Conservation (phyloP, 2,888 invertebrate genomes). For the Drosophila neotestacea region DNA sequence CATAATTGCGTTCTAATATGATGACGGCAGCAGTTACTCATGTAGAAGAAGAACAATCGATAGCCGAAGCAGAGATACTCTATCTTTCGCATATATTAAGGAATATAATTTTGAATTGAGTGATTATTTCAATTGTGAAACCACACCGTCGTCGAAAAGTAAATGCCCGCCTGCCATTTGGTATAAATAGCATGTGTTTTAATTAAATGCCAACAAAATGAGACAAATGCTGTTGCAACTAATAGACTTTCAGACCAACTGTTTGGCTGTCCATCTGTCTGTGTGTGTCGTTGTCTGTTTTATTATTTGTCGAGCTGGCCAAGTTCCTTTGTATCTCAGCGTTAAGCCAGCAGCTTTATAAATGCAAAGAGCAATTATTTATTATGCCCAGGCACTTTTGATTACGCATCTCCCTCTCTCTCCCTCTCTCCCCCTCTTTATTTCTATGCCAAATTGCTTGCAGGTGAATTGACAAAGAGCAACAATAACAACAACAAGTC, state of each 20-base stretch:
- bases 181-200: constrained; percentile 56
- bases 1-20: constrained; percentile 72
- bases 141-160: constrained; percentile 10
- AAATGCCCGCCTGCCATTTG: constrained; percentile 5
- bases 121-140: background rate
- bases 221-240: constrained; percentile 40
- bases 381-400: constrained; percentile 54
- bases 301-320: constrained; percentile 12
- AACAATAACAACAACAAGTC: constrained; percentile 4
- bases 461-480: constrained; percentile 24
- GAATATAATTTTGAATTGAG: background rate
- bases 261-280: background rate
- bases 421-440: constrained; percentile 9
- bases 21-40: constrained; percentile 61
- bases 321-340: constrained; percentile 36
- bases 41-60: constrained; percentile 18
- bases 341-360: constrained; percentile 40
- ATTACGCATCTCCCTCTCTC: constrained; percentile 35
- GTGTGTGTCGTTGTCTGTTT: background rate
- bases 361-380: constrained; percentile 59
- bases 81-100: background rate
- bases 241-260: constrained; percentile 2
- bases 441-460: constrained; percentile 10
- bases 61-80: constrained; percentile 21
- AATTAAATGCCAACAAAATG: constrained; percentile 70